These are phyloP conservation scores for Pararge aegeria DNA, from an alignment of 1,140 invertebrate species.

Conservation along the genomic window DNA sequence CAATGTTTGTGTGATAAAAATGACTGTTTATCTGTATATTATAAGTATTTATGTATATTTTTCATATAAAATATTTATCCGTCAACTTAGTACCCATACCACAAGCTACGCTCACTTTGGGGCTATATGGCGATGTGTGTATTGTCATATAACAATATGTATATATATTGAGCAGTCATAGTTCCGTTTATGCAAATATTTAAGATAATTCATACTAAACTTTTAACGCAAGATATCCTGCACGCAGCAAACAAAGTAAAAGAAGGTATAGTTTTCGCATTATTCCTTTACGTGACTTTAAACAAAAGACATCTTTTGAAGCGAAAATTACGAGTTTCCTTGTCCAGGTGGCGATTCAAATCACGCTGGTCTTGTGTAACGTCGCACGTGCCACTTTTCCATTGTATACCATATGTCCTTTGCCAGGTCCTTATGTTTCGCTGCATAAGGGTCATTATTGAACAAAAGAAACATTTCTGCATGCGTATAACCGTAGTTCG, in stretches of 20 bases:
- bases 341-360: conserved; percentile 38
- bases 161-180: background rate
- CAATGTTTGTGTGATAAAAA: too few species aligned
- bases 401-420: conserved; percentile 18
- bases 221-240: background rate
- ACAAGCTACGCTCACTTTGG: too few species aligned
- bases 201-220: background rate
- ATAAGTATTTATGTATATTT: too few species aligned
- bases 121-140: too few species aligned
- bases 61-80: too few species aligned
- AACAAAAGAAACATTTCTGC: conserved; percentile 13
- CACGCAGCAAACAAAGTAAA: background rate
- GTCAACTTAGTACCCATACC: too few species aligned
- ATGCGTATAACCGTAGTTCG: background rate
- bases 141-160: background rate
- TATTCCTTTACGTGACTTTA: conserved; percentile 13
- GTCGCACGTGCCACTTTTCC: conserved; percentile 34
- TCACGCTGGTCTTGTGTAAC: conserved; percentile 38
- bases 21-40: too few species aligned
- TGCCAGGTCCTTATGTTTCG: conserved; percentile 1
- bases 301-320: conserved; percentile 27
- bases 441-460: conserved; percentile 3
- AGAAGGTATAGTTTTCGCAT: conserved; percentile 2
- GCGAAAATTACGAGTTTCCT: conserved; percentile 32
- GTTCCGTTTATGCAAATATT: background rate